Evolutionary conservation across 2,113 vertebrate genomes (phyloP).

Genomic region (Melanocharis versteri): DNA sequence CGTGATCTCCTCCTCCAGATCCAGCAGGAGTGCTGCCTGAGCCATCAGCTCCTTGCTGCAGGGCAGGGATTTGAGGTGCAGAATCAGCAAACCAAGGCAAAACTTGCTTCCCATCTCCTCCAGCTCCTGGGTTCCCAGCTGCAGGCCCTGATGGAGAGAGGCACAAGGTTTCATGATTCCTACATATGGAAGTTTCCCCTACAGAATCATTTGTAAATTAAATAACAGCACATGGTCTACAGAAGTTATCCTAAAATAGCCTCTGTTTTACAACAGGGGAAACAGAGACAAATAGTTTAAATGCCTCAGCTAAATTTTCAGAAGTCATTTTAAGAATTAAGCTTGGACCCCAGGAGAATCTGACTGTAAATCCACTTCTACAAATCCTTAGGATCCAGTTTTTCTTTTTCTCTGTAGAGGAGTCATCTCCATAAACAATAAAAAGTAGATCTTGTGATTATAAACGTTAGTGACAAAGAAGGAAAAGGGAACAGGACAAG

Average conservation of each 20-base stretch:
- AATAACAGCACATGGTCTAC: background rate
- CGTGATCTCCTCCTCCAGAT: slow-evolving; percentile 71
- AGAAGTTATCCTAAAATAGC: background rate
- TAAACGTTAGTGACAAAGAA: slow-evolving; percentile 4
- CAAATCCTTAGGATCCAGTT: background rate
- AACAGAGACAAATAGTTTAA: background rate
- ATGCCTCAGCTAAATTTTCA: background rate
- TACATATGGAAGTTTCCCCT: background rate
- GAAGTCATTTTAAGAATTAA: background rate
- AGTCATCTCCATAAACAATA: background rate
- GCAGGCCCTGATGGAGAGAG: slow-evolving; percentile 79
- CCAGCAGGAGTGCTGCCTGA: slow-evolving; percentile 65
- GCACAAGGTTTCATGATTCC: background rate
- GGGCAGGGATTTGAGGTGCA: slow-evolving; percentile 76
- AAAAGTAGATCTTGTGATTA: background rate
- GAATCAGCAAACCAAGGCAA: slow-evolving; percentile 84
- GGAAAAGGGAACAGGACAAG: background rate
- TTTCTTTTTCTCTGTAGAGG: background rate
- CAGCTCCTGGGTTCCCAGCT: slow-evolving; percentile 83
- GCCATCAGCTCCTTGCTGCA: slow-evolving; percentile 75
- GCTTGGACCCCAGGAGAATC: background rate
- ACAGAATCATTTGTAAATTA: background rate
- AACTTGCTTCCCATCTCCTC: slow-evolving; percentile 93
- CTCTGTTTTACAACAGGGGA: background rate
- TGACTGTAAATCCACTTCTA: background rate